Percentiles rank a stretch among this genome's conserved stretches.
These are phyloP conservation scores for Lycopodina hypogea DNA, from an alignment of 37 sponge, comb jelly and placozoan genomes.

Conservation along the genomic window DNA sequence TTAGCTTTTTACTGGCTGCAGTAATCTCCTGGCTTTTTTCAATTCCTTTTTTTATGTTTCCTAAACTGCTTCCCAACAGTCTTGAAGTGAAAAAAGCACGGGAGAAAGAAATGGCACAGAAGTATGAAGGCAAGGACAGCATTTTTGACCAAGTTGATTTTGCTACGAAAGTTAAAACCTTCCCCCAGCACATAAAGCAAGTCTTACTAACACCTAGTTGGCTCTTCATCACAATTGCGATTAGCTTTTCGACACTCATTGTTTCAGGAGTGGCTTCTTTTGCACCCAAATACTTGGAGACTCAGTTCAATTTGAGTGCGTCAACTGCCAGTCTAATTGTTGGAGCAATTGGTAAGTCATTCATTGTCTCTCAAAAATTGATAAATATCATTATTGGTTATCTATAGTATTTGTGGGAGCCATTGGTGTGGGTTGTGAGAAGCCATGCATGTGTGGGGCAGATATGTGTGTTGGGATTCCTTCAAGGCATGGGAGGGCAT, in stretches of 20 bases:
- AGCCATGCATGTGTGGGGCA: too few species aligned
- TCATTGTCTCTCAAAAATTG: too few species aligned
- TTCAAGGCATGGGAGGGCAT: too few species aligned
- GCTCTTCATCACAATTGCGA: constrained; percentile 48
- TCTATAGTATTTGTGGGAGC: too few species aligned
- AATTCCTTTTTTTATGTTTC: constrained; percentile 76
- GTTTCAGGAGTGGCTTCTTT: constrained; percentile 65
- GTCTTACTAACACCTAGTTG: constrained; percentile 59
- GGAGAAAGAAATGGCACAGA: constrained; percentile 60
- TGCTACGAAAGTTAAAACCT: constrained; percentile 15
- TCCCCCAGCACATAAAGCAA: constrained; percentile 52
- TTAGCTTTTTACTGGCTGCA: constrained; percentile 55
- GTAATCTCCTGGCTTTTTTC: constrained; percentile 40
- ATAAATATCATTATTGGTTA: too few species aligned
- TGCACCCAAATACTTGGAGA: constrained; percentile 75
- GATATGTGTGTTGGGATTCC: too few species aligned
- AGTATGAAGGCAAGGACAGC: constrained; percentile 13
- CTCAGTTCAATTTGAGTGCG: constrained; percentile 66
- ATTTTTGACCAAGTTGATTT: constrained; percentile 10
- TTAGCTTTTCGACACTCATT: constrained; percentile 30
- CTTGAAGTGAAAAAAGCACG: constrained; percentile 23
- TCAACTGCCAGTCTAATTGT: constrained; percentile 44
- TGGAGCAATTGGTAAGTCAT: constrained; percentile 49
- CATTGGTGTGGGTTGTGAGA: too few species aligned
- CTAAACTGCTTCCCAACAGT: constrained; percentile 54